Evolutionary conservation across 2,113 vertebrate species (phyloP), one percentile per base, ranked within the genome.

Genomic region (Etia nguti): DNA sequence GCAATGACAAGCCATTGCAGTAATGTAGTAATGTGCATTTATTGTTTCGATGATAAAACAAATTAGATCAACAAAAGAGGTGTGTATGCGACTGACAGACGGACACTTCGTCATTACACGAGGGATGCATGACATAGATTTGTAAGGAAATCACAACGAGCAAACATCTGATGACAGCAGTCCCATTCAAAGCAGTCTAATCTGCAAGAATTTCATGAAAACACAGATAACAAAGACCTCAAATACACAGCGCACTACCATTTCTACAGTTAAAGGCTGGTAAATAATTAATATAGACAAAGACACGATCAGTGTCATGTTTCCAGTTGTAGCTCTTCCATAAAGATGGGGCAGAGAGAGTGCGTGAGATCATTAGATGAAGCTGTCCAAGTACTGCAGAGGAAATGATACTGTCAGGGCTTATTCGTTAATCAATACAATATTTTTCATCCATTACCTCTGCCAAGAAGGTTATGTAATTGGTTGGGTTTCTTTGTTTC

Each of bases 1-100:
- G 94, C 75, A 93, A 95, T 92, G 62, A 70, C 70, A 22, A 46
- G 12, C 4, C n/a, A 6, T 86, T 73, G 86, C 24, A 68, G 62
- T 68, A 38, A 68, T 81, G 52, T n/a, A 0, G 48, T 15, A 57
- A 57, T 59, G 12, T 77, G 18, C 15, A 77, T 31, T 24, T 8
- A 8, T 20, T 77, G 43, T 77, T 77, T 13, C 31, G 16, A 50
- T 50, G n/a, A 29, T n/a, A 29, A 77, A 77, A 50, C 24, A 31
- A 77, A 77, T 31, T 31, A 50, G 0, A 22, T 50, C 24, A 77
- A 77, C 43, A 48, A 77, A 77, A 50, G 70, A 20, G 8, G 70
- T 18, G 7, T 1, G 31, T 77, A 18, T 0, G n/a, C 11, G 41
- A 46, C 13, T 15, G 26, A 29, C 6, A 48, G 38, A 20, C n/a